Base-by-base conservation (phyloP, 2,888 invertebrate genomes). In the Ochlodes sylvanus region DNA sequence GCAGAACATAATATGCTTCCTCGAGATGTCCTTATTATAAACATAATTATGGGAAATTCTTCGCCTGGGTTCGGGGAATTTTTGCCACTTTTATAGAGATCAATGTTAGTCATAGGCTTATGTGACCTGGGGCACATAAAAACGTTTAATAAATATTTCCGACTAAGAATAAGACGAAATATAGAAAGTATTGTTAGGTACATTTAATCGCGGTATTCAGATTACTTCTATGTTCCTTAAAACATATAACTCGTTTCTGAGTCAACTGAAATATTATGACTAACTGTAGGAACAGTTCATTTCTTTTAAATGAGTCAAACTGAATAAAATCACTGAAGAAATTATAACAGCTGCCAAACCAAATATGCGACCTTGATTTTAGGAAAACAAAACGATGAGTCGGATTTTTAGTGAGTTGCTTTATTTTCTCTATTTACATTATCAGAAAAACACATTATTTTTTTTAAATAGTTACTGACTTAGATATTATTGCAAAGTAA, bases 231-330 rank as follows among this genome's bases (percentile, higher is more conserved):
- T 32, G 54, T n/a, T 32, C 32, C n/a, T 54, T n/a, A 52, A 14
- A 21, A 54, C 32, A 54, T 32, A 54, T 27, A 27, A 19, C 68
- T 21, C 62, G 63, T 54, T 78, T 73, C 80, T 87, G 87, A 89
- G 78, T 88, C 88, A 88, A 82, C 84, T 85, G 78, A 82, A 82
- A 77, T 77, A 72, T 81, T 81, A 79, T 89, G 89, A 90, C 83
- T 90, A 88, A 89, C 79, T 80, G 76, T 73, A 78, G 76, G 71
- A 74, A 65, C 68, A 72, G 74, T 76, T 74, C 56, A 75, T 73
- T 75, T 70, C 73, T 74, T 68, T 66, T 73, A 65, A 70, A 67
- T 88, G 88, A 88, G 76, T 89, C 89, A 89, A 81, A 58, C 75
- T 79, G 75, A 84, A 85, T 77, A 71, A 77, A 76, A 69, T 75